Evolutionary conservation across 1,140 invertebrate genomes (phyloP).

Genomic region (Drosophila ficusphila): DNA sequence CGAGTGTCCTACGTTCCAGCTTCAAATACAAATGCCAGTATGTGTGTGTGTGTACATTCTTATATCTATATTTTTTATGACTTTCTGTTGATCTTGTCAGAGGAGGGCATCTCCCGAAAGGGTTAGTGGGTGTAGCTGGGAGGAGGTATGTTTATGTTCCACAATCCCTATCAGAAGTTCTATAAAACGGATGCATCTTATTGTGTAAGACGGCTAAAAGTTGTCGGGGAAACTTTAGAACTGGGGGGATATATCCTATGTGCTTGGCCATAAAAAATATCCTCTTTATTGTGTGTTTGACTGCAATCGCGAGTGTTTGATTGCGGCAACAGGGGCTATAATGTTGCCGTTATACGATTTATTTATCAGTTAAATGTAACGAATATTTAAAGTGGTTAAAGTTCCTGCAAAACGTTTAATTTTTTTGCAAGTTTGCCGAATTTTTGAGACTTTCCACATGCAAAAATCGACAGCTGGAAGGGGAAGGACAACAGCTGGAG

Average conservation of each 20-base stretch:
- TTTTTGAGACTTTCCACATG: conserved; percentile 12
- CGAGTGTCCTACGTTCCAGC: conserved; percentile 33
- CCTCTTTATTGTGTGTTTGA: conserved; percentile 9
- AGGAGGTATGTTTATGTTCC: conserved; percentile 54
- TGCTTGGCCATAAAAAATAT: conserved; percentile 4
- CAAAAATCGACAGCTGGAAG: not conserved
- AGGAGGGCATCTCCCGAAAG: not conserved
- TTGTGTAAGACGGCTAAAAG: conserved; percentile 33
- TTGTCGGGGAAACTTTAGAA: conserved; percentile 8
- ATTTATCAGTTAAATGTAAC: too few relatives aligned
- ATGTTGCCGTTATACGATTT: too few relatives aligned
- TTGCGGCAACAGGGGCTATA: not conserved
- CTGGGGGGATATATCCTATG: not conserved
- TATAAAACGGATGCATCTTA: conserved; percentile 36
- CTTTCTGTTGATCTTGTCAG: conserved; percentile 72
- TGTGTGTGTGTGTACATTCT: conserved; percentile 10
- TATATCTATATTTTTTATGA: conserved; percentile 80
- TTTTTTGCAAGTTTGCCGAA: conserved; percentile 2
- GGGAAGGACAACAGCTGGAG: conserved; percentile 35
- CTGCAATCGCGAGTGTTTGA: not conserved
- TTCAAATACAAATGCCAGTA: not conserved
- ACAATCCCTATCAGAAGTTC: conserved; percentile 53
- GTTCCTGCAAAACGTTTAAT: not conserved
- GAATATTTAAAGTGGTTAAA: too few relatives aligned
- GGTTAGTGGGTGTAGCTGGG: not conserved